Conservation (phyloP, 2,797 vertebrate genomes). For the Podargus strigoides region DNA sequence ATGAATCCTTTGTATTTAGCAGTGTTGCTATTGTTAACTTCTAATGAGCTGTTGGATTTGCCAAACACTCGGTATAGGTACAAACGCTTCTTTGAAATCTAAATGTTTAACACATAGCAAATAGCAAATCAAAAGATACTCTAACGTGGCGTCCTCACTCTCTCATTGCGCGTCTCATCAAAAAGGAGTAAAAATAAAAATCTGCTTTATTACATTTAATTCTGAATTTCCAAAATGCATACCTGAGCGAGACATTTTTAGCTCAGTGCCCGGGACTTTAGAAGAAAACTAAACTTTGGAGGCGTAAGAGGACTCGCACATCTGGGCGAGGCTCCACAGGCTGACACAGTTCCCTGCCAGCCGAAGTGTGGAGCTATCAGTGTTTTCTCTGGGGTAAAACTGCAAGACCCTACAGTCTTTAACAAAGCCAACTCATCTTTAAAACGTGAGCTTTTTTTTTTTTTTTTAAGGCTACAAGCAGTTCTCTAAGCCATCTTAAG, state of each 20-base stretch:
- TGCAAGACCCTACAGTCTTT: neutral
- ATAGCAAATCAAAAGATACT: constrained; percentile 42
- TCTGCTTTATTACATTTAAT: neutral
- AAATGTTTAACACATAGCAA: constrained; percentile 48
- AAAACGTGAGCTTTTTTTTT: neutral
- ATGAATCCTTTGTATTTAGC: constrained; percentile 65
- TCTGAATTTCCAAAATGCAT: neutral
- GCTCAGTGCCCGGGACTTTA: neutral
- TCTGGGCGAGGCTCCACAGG: neutral
- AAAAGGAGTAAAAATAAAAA: constrained; percentile 3
- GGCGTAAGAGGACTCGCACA: neutral
- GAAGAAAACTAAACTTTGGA: neutral
- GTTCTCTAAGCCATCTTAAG: neutral
- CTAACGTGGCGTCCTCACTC: neutral
- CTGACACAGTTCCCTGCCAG: neutral
- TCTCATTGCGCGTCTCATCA: neutral
- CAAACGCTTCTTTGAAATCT: constrained; percentile 41
- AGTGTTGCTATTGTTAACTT: constrained; percentile 62
- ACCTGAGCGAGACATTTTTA: neutral
- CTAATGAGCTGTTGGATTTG: constrained; percentile 59
- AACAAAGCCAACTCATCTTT: neutral
- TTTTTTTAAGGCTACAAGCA: neutral
- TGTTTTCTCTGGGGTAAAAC: neutral
- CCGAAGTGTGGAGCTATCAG: neutral
- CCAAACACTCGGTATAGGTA: neutral